Evolutionary conservation across 2,888 invertebrate genomes (phyloP).

Genomic region (Standfussiana lucernea): DNA sequence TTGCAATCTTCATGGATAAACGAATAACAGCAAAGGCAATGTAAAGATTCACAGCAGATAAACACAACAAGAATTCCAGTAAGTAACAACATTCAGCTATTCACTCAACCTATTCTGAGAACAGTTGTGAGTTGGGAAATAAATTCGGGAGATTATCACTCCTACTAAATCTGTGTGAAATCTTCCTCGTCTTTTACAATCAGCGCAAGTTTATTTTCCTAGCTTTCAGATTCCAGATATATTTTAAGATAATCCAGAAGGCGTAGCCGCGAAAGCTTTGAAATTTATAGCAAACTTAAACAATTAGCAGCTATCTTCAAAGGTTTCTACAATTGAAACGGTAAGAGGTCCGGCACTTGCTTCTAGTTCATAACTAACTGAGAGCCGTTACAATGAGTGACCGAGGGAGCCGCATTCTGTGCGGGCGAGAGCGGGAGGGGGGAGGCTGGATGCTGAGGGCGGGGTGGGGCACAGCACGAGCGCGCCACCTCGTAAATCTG

Average conservation of each 20-base stretch:
- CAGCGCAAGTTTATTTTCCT: constrained; percentile 59
- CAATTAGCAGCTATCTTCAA: constrained; percentile 76
- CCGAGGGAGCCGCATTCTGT: constrained; percentile 75
- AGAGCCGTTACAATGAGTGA: constrained; percentile 82
- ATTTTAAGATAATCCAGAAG: constrained; percentile 59
- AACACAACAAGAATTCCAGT: constrained; percentile 53
- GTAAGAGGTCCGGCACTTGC: constrained; percentile 70
- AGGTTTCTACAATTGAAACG: constrained; percentile 77
- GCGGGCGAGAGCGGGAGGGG: constrained; percentile 63
- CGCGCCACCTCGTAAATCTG: constrained; percentile 85
- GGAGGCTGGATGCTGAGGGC: constrained; percentile 62
- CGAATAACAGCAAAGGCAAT: constrained; percentile 47
- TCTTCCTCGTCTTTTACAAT: constrained; percentile 62
- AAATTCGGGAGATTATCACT: constrained; percentile 65
- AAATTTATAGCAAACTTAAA: constrained; percentile 66
- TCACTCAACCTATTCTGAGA: constrained; percentile 48
- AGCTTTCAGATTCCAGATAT: constrained; percentile 55
- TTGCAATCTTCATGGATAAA: constrained; percentile 46
- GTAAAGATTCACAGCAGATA: constrained; percentile 53
- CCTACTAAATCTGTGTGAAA: constrained; percentile 62
- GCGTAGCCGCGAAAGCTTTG: constrained; percentile 51
- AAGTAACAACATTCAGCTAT: constrained; percentile 49
- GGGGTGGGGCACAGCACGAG: constrained; percentile 79
- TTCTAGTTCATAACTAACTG: constrained; percentile 81
- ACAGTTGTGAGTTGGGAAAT: constrained; percentile 62